Evolutionary conservation across 1,140 invertebrate species (phyloP).

Genomic region (Drosophila sucinea): DNA sequence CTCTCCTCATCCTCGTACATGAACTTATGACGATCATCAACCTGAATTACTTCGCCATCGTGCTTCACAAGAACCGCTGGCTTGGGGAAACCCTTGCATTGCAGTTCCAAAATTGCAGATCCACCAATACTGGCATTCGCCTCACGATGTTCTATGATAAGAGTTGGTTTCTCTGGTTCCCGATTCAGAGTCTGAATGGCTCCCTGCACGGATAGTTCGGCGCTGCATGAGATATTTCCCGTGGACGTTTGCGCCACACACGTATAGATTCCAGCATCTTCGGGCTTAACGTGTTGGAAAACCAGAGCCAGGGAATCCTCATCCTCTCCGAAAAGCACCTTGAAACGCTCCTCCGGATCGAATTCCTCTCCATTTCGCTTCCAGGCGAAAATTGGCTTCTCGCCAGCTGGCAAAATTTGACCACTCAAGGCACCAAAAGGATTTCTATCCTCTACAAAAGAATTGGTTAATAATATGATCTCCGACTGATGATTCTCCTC

Average conservation of each 20-base stretch:
- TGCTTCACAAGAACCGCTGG: slow-evolving; percentile 95
- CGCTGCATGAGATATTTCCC: slow-evolving; percentile 96
- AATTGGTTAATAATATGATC: background rate
- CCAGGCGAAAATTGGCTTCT: slow-evolving; percentile 94
- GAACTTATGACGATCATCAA: slow-evolving; percentile 91
- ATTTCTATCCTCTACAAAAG: slow-evolving; percentile 89
- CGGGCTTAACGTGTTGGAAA: slow-evolving; percentile 96
- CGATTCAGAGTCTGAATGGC: slow-evolving; percentile 91
- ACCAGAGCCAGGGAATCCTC: slow-evolving; percentile 95
- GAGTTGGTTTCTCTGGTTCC: slow-evolving; percentile 91
- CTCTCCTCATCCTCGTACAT: slow-evolving; percentile 97
- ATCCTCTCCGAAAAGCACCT: slow-evolving; percentile 95
- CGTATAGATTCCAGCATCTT: slow-evolving; percentile 97
- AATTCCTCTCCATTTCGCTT: slow-evolving; percentile 94
- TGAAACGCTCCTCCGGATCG: slow-evolving; percentile 96
- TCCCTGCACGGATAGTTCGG: slow-evolving; percentile 95
- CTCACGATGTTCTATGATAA: slow-evolving; percentile 89
- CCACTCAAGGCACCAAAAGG: slow-evolving; percentile 90
- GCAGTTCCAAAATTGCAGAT: slow-evolving; percentile 97
- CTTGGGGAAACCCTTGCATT: slow-evolving; percentile 96
- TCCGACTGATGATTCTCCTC: background rate
- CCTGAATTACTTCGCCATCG: slow-evolving; percentile 91
- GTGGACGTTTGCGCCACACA: slow-evolving; percentile 96
- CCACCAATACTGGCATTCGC: slow-evolving; percentile 91
- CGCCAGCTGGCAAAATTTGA: slow-evolving; percentile 88